Percentiles rank a stretch among this genome's conserved stretches.
Evolutionary conservation across 2,113 vertebrate species (phyloP).

Genomic region (Burhinus oedicnemus): DNA sequence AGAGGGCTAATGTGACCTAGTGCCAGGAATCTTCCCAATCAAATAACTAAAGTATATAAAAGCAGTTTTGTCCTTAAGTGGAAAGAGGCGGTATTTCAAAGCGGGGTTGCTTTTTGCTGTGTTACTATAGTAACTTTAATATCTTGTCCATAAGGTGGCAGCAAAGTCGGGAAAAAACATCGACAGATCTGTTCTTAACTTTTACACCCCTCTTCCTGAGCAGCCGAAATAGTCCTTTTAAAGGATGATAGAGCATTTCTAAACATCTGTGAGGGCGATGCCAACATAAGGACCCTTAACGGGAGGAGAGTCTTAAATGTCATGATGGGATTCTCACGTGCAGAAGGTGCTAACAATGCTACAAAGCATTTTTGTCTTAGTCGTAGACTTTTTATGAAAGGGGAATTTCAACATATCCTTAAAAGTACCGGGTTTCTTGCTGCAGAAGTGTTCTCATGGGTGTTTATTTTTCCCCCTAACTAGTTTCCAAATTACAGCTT

Average conservation of each 20-base stretch:
- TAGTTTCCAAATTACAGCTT: neutral
- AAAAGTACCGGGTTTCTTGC: neutral
- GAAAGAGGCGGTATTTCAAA: neutral
- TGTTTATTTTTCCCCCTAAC: neutral
- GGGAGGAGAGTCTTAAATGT: neutral
- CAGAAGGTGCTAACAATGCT: neutral
- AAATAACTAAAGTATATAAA: neutral
- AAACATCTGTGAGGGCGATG: neutral
- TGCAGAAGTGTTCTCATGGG: neutral
- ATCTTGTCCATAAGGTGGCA: slow-evolving; percentile 65
- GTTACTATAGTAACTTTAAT: neutral
- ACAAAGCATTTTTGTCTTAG: neutral
- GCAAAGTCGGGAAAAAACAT: slow-evolving; percentile 36
- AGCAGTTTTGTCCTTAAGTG: neutral
- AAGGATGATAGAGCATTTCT: neutral
- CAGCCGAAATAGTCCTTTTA: neutral
- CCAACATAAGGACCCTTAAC: neutral
- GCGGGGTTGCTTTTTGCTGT: neutral
- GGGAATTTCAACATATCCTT: neutral
- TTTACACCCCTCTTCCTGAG: neutral
- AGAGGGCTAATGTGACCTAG: neutral
- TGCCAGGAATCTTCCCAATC: neutral
- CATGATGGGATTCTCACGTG: neutral
- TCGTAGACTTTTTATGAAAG: neutral
- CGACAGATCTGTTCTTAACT: neutral